Evolutionary conservation across 2,797 vertebrate species (phyloP).

Genomic region (Gorsachius magnificus): DNA sequence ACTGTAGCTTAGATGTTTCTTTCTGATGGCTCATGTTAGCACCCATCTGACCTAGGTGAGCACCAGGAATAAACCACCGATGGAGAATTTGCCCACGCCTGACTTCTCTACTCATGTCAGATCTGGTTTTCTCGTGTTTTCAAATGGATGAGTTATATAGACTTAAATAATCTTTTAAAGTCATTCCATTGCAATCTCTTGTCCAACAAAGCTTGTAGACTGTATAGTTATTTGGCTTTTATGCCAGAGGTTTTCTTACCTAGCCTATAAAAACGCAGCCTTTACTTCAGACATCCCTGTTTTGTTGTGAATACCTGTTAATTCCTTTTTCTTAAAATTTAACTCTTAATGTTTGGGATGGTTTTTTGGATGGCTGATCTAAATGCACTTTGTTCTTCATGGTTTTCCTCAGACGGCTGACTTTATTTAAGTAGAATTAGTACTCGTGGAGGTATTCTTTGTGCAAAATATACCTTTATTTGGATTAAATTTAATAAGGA

Average conservation of each 20-base stretch:
- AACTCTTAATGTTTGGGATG: not conserved
- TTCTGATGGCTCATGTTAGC: not conserved
- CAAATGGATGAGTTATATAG: not conserved
- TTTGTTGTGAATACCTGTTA: not conserved
- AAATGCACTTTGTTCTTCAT: not conserved
- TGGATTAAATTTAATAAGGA: not conserved
- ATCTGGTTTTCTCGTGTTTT: not conserved
- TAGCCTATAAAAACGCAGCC: not conserved
- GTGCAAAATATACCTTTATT: not conserved
- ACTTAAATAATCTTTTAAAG: not conserved
- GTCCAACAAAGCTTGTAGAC: not conserved
- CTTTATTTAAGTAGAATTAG: not conserved
- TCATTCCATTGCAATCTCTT: not conserved
- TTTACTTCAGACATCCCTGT: not conserved
- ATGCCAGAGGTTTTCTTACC: not conserved
- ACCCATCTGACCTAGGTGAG: not conserved
- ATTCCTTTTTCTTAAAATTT: not conserved
- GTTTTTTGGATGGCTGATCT: not conserved
- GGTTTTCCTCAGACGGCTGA: not conserved
- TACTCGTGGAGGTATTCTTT: not conserved
- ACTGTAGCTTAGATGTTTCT: not conserved
- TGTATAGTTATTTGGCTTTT: not conserved
- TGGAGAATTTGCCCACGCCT: not conserved
- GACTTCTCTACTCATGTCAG: not conserved
- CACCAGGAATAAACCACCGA: not conserved